Base-by-base conservation (phyloP, 2,888 invertebrate genomes). In the Amphipoea oculea region DNA sequence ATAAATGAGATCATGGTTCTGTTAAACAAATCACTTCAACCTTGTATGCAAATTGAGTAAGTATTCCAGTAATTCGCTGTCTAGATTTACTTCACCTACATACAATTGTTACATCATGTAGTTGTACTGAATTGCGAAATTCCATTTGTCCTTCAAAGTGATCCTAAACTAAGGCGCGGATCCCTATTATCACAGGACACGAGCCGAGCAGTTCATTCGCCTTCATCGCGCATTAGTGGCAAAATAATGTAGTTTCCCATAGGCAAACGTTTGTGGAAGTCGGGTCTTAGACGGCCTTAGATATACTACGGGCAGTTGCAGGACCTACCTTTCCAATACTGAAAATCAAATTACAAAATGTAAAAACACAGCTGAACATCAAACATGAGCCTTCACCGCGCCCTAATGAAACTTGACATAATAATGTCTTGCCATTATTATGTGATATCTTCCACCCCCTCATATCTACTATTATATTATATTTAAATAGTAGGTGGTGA, bases 11-110 rank as follows among this genome's bases (percentile, higher is more conserved):
- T 93, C 94, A 94, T 90, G 91, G 88, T 90, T 92, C 89, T 91
- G 91, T 91, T 89, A 86, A 92, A 91, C 91, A 93, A 94, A 95
- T 93, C 89, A 91, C 87, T 93, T 91, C 89, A 94, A 92, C 95
- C 95, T 95, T 95, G 95, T 88, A 90, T 88, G 90, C 90, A 92
- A 92, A 94, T 93, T 71, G 87, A 77, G 69, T 40, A 40, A 36
- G 36, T 91, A 92, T 93, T 93, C 93, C 91, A 93, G 92, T 93
- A 92, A 92, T 92, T 91, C 88, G 91, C 89, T 91, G 74, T 77
- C 71, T 79, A 78, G 76, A 62, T 80, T 83, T 76, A 85, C 76
- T 81, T 76, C 57, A 84, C 68, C 57, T 81, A 57, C 29, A 68
- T 68, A 68, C 45, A 63, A 81, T 75, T 62, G 40, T 82, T 82